phyloP scores from a whole-genome alignment of 2,113 vertebrate genomes.

The Aspidoscelis tigris region DNA sequence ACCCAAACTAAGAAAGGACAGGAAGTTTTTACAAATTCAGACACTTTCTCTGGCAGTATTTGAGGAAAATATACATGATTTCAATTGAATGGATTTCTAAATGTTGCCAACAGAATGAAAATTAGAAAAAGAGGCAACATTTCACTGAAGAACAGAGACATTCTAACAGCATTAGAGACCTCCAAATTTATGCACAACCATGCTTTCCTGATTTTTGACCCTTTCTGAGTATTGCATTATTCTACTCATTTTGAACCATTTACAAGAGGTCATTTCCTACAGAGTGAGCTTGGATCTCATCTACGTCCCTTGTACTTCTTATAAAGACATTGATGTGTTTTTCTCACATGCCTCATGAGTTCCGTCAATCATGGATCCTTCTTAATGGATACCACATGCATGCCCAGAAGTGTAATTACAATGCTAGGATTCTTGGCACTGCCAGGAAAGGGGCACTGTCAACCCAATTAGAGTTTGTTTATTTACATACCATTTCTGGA shows the following conservation, averaged over 20 bases:
- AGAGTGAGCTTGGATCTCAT: slow-evolving; percentile 75
- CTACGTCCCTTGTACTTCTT: slow-evolving; percentile 51
- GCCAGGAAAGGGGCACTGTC: slow-evolving; percentile 84
- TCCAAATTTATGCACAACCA: slow-evolving; percentile 44
- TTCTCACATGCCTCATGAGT: slow-evolving; percentile 85
- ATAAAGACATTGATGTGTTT: slow-evolving; percentile 81
- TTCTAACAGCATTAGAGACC: slow-evolving; percentile 43
- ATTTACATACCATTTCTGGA: slow-evolving; percentile 84
- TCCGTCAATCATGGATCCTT: slow-evolving; percentile 82
- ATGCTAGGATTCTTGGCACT: slow-evolving; percentile 83
- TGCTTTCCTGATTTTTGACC: slow-evolving; percentile 44
- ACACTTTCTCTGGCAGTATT: slow-evolving; percentile 33
- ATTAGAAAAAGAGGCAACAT: slow-evolving; percentile 32
- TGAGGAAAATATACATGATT: slow-evolving; percentile 63
- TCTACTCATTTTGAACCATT: slow-evolving; percentile 51
- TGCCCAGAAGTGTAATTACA: slow-evolving; percentile 87
- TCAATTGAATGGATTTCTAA: slow-evolving; percentile 73
- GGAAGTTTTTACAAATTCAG: slow-evolving; percentile 47
- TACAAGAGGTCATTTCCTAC: slow-evolving; percentile 73
- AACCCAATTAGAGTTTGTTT: slow-evolving; percentile 88
- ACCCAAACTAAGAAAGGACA: slow-evolving; percentile 12
- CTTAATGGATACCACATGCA: slow-evolving; percentile 89
- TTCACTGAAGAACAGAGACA: slow-evolving; percentile 45
- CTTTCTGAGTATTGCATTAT: slow-evolving; percentile 47
- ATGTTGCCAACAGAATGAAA: slow-evolving; percentile 48